A percentile compares a stretch with the other conserved stretches of the same genome.
Evolutionary conservation across 2,888 invertebrate species (phyloP).

Genomic region (Cephus pygmeus): DNA sequence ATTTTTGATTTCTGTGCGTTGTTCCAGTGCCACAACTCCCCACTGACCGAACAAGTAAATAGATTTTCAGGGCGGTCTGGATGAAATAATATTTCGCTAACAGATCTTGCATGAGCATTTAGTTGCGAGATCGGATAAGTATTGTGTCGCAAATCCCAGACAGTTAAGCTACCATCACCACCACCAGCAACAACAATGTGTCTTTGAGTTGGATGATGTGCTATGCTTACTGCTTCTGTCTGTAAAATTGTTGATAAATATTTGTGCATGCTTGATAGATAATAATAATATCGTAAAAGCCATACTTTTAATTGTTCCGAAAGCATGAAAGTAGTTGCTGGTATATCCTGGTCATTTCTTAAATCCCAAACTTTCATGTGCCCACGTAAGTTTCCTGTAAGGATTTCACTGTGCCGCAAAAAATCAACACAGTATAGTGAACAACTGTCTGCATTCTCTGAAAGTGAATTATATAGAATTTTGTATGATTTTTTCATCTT

Average conservation of each 20-base stretch:
- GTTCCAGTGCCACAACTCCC: constrained; percentile 93
- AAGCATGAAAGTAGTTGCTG: constrained; percentile 78
- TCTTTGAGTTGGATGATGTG: constrained; percentile 87
- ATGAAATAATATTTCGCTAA: constrained; percentile 90
- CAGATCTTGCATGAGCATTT: constrained; percentile 79
- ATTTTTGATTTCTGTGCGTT: constrained; percentile 58
- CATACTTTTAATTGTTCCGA: constrained; percentile 72
- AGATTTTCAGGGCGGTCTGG: constrained; percentile 86
- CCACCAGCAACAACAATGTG: constrained; percentile 88
- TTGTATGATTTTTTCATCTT: background rate
- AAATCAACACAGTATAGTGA: constrained; percentile 82
- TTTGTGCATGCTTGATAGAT: background rate
- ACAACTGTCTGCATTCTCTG: constrained; percentile 83
- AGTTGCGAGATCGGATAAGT: constrained; percentile 85
- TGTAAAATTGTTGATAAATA: constrained; percentile 52
- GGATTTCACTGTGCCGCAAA: constrained; percentile 78
- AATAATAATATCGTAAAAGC: background rate
- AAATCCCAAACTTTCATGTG: constrained; percentile 93
- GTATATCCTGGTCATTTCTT: constrained; percentile 72
- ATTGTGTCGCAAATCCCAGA: constrained; percentile 91
- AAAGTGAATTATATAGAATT: constrained; percentile 31
- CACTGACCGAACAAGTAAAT: constrained; percentile 83
- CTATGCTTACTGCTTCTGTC: constrained; percentile 79
- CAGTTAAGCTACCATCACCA: constrained; percentile 86
- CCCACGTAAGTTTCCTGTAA: constrained; percentile 88